Evolutionary conservation across 2,888 invertebrate genomes (phyloP).

Genomic region (Microplitis manilae): DNA sequence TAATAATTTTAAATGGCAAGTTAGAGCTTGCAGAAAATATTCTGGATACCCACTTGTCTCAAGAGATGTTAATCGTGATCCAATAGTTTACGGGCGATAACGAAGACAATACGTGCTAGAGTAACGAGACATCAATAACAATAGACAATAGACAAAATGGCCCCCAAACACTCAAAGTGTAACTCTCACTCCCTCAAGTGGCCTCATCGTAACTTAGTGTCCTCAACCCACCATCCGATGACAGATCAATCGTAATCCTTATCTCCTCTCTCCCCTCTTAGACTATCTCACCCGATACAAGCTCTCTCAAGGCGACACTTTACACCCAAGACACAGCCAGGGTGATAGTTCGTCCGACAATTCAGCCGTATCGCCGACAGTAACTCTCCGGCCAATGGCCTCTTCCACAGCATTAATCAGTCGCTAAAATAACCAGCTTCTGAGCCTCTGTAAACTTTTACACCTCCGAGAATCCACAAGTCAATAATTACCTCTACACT

Average conservation of each 20-base stretch:
- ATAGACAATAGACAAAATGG: background rate
- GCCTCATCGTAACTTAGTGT: background rate
- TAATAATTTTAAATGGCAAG: no score
- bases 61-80: background rate
- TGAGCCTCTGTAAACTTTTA: background rate
- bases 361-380: conserved; percentile 12
- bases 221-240: background rate
- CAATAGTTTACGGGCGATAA: background rate
- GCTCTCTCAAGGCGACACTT: conserved; percentile 9
- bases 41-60: background rate
- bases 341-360: conserved; percentile 19
- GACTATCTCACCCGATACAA: background rate
- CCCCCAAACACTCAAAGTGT: background rate
- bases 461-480: background rate
- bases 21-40: no score
- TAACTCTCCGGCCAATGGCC: background rate
- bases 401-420: background rate
- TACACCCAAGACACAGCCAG: background rate
- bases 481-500: conserved; percentile 8
- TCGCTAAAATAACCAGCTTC: background rate
- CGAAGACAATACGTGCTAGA: background rate
- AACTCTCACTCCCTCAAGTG: background rate
- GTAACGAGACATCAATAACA: background rate
- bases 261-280: background rate
- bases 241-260: conserved; percentile 7